Percentiles rank a stretch among this genome's conserved stretches.
phyloP scores from a whole-genome alignment of 30 jellyfish, hydroid and myxozoan species.

The Aurelia sp. region DNA sequence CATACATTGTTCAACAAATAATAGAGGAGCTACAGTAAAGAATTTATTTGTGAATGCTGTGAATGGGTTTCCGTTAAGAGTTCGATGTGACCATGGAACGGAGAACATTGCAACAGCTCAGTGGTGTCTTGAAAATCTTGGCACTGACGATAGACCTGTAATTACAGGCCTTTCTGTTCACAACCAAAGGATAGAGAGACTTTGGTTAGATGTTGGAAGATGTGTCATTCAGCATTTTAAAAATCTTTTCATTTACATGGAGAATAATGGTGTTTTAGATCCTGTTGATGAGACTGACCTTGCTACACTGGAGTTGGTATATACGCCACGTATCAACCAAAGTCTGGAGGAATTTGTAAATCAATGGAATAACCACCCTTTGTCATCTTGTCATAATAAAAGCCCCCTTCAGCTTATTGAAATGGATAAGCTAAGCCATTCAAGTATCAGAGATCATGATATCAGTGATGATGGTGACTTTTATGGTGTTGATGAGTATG shows the following conservation, averaged over 20 bases:
- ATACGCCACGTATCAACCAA: not conserved
- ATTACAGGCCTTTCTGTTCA: slow-evolving; percentile 25
- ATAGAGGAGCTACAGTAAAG: slow-evolving; percentile 12
- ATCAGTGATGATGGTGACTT: slow-evolving; percentile 8
- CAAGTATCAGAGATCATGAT: slow-evolving; percentile 13
- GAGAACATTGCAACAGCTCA: slow-evolving; percentile 31
- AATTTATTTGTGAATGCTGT: slow-evolving; percentile 13
- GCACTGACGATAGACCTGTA: not conserved
- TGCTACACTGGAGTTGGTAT: not conserved
- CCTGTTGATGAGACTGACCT: slow-evolving; percentile 21
- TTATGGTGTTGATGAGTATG: slow-evolving; percentile 25
- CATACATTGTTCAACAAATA: slow-evolving; percentile 4
- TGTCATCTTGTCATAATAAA: not conserved
- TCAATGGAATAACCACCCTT: slow-evolving; percentile 46
- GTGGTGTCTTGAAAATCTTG: slow-evolving; percentile 3
- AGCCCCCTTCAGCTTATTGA: slow-evolving; percentile 26
- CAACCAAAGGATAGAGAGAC: slow-evolving; percentile 39
- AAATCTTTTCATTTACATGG: not conserved
- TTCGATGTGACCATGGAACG: not conserved
- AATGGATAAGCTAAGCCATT: slow-evolving; percentile 11
- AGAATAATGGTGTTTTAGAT: not conserved
- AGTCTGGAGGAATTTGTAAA: not conserved
- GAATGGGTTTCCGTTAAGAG: slow-evolving; percentile 22
- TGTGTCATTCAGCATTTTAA: not conserved
- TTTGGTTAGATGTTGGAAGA: slow-evolving; percentile 5